Evolutionary conservation across 1,140 invertebrate genomes (phyloP), one percentile per base, ranked within the genome.

Genomic region (Dendrolimus punctatus): DNA sequence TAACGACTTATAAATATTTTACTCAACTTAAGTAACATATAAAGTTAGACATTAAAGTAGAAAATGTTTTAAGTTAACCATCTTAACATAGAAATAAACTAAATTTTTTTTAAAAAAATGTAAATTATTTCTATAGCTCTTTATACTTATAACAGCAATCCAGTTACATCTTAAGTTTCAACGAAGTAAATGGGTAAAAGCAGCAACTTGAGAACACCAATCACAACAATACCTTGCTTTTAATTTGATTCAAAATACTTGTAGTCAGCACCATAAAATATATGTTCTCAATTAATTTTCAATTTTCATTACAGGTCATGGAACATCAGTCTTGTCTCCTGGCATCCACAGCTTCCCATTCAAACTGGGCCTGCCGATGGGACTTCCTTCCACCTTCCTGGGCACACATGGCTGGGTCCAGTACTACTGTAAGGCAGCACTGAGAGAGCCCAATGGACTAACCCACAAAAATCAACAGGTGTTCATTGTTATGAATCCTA

Each of bases 321-420:
- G 93, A 7, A 91, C 95, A 44, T 93, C 95, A 46, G 81, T 96
- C 9, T 80, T 98, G n/a, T 97, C 95, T 7, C 95, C 96, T 1
- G 96, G 96, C 23, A 97, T 98, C 64, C 96, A 98, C 85, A 97
- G 95, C 79, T 98, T 98, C 85, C 96, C 96, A 10, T 98, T 98
- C 80, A 98, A 98, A 84, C 80, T 98, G 43, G 96, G 96, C 4
- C 84, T 98, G 38, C 96, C 96, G 0, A 88, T 96, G 50, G 96
- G 96, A 5, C 80, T 98, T 39, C 96, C 96, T 0, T 98, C 96
- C 5, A 98, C 96, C 37, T 98, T 98, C 78, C 88, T 98, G 1
- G 96, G 96, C 3, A 96, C 96, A 71, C 95, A 97, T 73, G 96
- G 96, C 40, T 98, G 96, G 96, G 96, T 98, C 3, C 96, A 98